These are phyloP conservation scores for Trididemnum nubilum DNA, from an alignment of 23 tunicate genomes.

Conservation along the genomic window DNA sequence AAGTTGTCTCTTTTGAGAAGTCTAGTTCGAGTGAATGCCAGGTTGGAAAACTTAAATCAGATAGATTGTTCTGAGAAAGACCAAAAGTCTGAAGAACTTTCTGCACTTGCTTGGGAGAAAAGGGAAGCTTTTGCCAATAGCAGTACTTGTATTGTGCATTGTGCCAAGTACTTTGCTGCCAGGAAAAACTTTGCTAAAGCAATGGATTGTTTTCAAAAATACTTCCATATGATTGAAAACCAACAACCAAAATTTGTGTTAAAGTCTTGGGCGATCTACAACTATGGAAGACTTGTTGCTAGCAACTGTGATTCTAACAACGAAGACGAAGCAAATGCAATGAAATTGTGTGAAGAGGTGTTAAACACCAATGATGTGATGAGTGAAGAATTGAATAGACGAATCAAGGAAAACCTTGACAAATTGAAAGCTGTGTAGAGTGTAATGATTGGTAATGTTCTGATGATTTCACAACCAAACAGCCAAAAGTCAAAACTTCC, in stretches of 20 bases:
- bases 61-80: not conserved
- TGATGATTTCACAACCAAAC: no score
- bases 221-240: not conserved
- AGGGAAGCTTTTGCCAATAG: slow-evolving; percentile 2
- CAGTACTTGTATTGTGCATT: slow-evolving; percentile 27
- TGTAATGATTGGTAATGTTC: no score
- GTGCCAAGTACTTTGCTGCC: slow-evolving; percentile 47
- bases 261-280: slow-evolving; percentile 56
- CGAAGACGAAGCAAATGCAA: not conserved
- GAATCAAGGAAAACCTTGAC: not conserved
- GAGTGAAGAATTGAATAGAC: not conserved
- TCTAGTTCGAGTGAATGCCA: slow-evolving; percentile 5
- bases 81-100: slow-evolving; percentile 11
- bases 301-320: not conserved
- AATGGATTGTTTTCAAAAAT: slow-evolving; percentile 9
- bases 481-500: no score
- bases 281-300: slow-evolving; percentile 35
- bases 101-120: not conserved
- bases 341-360: slow-evolving; percentile 7
- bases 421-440: not conserved
- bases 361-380: not conserved
- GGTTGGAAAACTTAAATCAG: not conserved
- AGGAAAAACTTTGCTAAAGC: slow-evolving; percentile 29
- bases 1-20: not conserved
- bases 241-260: slow-evolving; percentile 3